phyloP scores from a whole-genome alignment of 2,888 invertebrate genomes.

The Choreutis nemorana region DNA sequence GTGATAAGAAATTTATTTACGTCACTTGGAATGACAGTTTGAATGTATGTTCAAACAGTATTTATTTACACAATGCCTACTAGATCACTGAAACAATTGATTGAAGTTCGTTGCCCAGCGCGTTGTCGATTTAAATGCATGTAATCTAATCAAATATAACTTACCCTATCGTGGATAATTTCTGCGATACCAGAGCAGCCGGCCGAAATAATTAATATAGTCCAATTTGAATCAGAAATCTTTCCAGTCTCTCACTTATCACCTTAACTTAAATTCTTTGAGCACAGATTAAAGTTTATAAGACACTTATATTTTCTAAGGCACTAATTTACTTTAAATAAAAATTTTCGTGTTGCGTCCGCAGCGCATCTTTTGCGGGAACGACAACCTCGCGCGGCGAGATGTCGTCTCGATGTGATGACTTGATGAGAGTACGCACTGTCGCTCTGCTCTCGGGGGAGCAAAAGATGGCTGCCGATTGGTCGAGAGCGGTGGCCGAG shows the following conservation, averaged over 20 bases:
- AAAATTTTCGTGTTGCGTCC: constrained; percentile 30
- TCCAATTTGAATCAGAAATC: constrained; percentile 31
- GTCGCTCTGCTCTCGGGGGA: constrained; percentile 66
- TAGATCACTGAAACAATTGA: too few relatives aligned
- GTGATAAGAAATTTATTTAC: too few relatives aligned
- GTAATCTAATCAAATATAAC: constrained; percentile 61
- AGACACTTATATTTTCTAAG: constrained; percentile 34
- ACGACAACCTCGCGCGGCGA: constrained; percentile 59
- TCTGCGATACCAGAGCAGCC: constrained; percentile 50
- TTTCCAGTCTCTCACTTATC: constrained; percentile 47
- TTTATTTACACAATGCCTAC: too few relatives aligned
- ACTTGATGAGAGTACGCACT: constrained; percentile 63
- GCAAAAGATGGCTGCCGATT: constrained; percentile 62
- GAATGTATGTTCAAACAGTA: too few relatives aligned
- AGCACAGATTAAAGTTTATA: constrained; percentile 43
- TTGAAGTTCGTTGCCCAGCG: too few relatives aligned
- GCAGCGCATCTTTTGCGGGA: constrained; percentile 33
- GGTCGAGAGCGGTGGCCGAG: constrained; percentile 51
- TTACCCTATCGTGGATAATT: constrained; percentile 65
- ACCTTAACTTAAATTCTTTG: constrained; percentile 29
- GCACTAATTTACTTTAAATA: constrained; percentile 29
- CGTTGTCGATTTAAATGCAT: constrained; percentile 58
- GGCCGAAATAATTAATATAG: constrained; percentile 36
- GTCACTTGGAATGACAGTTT: too few relatives aligned
- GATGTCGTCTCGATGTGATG: constrained; percentile 60